A percentile compares a stretch with the other conserved stretches of the same genome.
Evolutionary conservation across 2,113 vertebrate genomes (phyloP).

Genomic region (Nycticorax nycticorax): DNA sequence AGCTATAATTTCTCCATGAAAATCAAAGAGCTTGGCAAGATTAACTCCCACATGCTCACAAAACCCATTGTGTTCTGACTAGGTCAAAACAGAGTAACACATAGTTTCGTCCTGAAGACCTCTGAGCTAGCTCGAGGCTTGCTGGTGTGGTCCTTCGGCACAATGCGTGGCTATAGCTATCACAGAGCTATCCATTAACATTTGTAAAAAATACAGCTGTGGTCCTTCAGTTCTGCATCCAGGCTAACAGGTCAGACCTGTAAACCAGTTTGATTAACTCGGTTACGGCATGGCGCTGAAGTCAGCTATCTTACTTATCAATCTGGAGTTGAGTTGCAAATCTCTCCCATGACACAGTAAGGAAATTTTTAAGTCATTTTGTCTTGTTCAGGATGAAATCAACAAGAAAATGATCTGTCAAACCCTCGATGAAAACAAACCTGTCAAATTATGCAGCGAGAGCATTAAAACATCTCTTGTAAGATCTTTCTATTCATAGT

Average conservation of each 20-base stretch:
- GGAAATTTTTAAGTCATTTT: background rate
- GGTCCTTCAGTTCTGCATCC: background rate
- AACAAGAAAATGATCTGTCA: background rate
- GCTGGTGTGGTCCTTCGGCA: background rate
- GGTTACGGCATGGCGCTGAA: background rate
- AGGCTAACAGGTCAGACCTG: background rate
- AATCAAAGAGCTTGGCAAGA: background rate
- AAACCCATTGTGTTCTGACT: background rate
- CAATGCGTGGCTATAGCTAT: background rate
- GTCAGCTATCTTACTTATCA: background rate
- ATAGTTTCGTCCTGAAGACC: background rate
- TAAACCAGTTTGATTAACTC: background rate
- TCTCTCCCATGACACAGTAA: fast-evolving
- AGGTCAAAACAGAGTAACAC: background rate
- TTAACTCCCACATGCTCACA: background rate
- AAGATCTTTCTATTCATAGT: background rate
- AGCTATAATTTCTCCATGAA: background rate
- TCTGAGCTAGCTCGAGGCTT: background rate
- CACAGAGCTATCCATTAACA: background rate
- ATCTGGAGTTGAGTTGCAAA: background rate
- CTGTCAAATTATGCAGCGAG: background rate
- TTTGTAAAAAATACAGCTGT: background rate
- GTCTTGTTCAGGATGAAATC: background rate
- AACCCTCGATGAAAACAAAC: background rate
- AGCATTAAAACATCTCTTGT: background rate